Evolutionary conservation across 2,888 invertebrate genomes (phyloP).

Genomic region (Lasioglossum morio): DNA sequence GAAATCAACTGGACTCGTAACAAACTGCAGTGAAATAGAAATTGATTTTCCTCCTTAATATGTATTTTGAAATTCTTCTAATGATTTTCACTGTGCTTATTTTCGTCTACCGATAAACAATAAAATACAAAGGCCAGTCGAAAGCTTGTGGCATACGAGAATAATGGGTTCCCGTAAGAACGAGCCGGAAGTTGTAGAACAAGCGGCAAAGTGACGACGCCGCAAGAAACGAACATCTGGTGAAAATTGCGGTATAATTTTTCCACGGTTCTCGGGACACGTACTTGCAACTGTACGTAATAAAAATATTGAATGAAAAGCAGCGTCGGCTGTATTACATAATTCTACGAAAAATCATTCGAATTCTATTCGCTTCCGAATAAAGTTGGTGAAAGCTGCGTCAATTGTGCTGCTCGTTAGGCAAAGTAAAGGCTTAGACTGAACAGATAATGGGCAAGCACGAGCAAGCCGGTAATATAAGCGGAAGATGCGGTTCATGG

Average conservation of each 20-base stretch:
- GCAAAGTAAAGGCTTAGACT: neutral
- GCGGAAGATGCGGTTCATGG: neutral
- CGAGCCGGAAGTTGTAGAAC: conserved; percentile 46
- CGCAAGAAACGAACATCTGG: conserved; percentile 42
- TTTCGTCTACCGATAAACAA: too few species aligned
- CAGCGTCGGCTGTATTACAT: neutral
- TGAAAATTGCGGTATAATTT: conserved; percentile 48
- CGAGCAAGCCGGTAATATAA: neutral
- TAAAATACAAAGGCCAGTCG: neutral
- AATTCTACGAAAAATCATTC: neutral
- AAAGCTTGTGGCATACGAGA: conserved; percentile 4
- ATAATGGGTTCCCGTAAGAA: conserved; percentile 20
- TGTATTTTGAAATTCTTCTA: too few species aligned
- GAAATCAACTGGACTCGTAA: too few species aligned
- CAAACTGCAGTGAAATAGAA: too few species aligned
- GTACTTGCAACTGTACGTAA: neutral
- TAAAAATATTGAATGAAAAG: conserved; percentile 8
- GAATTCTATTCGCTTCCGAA: neutral
- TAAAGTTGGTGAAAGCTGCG: neutral
- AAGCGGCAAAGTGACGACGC: conserved; percentile 42
- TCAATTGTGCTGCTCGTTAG: neutral
- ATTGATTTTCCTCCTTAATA: too few species aligned
- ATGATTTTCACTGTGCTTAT: too few species aligned
- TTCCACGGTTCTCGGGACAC: conserved; percentile 9
- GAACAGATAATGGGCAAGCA: neutral